Base-by-base conservation (phyloP, 2,888 invertebrate genomes). In the Dicyrtoma fusca region DNA sequence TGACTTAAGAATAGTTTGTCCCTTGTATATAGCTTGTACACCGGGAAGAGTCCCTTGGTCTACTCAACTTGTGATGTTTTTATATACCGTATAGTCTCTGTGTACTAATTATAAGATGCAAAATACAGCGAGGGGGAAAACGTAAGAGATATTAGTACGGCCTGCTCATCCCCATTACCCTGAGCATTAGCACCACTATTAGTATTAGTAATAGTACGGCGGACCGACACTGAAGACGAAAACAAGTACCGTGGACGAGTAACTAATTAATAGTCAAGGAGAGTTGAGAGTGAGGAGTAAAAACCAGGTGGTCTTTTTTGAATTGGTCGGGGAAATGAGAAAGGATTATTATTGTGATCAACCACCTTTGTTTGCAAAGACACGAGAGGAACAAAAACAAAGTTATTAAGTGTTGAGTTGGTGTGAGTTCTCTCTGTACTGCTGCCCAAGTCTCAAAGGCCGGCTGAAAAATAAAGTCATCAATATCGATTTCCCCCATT, bases 351-450 rank as follows among this genome's bases (percentile, higher is more conserved):
- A 71, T 68, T 71, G 68, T 74, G 71, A 68, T 71, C 62, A 66
- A 65, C 66, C 66, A 47, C 72, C 71, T 72, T 74, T 69, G 69
- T 69, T 68, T 57, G 69, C 69, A 59, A 57, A 55, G 65, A 61
- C 70, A 72, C 63, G 49, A 72, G 59, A 66, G 57, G 69, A 69
- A 74, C 64, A 72, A 69, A 61, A 74, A 74, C 72, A 69, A 72
- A 74, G 63, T 74, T 72, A 74, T 72, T 72, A 74, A 74, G 65
- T 72, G 61, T 61, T 66, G 42, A 25, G 51, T 61, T 44, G 21
- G 42, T 49, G 49, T 49, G 49, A 6, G 49, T 49, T 13, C 13
- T 19, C 53, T 53, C 19, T n/a, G 14, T 11, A 13, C n/a, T n/a
- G n/a, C n/a, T n/a, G n/a, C 57, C 13, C 25, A 23, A n/a, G n/a